These are phyloP conservation scores for Callionymus lyra DNA, from an alignment of 2,113 vertebrate genomes.

Conservation along the genomic window DNA sequence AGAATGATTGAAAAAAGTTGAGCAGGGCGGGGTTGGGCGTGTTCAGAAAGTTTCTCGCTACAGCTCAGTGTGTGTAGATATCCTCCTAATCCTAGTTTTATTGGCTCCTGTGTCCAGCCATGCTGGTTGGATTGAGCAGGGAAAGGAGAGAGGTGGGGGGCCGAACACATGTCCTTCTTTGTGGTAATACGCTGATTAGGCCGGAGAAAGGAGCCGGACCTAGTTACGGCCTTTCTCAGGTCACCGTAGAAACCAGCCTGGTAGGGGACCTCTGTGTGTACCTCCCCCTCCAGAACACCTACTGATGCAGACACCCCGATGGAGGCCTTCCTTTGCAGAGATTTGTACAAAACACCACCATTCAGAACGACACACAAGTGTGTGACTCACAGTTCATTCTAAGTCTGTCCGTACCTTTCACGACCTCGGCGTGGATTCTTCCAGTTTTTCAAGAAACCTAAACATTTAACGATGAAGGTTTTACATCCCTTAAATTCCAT, in stretches of 20 bases:
- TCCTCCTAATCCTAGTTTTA: slow-evolving; percentile 79
- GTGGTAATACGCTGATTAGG: slow-evolving; percentile 71
- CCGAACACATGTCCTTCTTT: slow-evolving; percentile 89
- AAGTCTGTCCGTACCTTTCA: too few relatives aligned
- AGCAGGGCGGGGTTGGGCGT: slow-evolving; percentile 60
- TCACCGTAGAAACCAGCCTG: slow-evolving; percentile 93
- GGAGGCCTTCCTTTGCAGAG: slow-evolving; percentile 18
- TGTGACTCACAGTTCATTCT: slow-evolving; percentile 17
- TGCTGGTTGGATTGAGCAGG: slow-evolving; percentile 65
- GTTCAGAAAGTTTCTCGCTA: slow-evolving; percentile 68
- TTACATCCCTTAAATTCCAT: too few relatives aligned
- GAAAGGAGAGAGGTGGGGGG: slow-evolving; percentile 55
- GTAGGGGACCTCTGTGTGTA: slow-evolving; percentile 85
- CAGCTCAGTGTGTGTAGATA: slow-evolving; percentile 68
- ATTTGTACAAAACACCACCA: slow-evolving; percentile 11
- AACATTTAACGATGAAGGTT: too few relatives aligned
- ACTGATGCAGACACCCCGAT: slow-evolving; percentile 30
- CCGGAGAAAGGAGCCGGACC: slow-evolving; percentile 89
- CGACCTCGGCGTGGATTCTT: too few relatives aligned
- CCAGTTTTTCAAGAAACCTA: too few relatives aligned
- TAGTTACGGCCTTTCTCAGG: slow-evolving; percentile 87
- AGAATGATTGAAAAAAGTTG: slow-evolving; percentile 50
- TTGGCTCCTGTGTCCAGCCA: slow-evolving; percentile 73
- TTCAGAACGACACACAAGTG: slow-evolving; percentile 8
- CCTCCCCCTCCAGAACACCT: slow-evolving; percentile 32